Percentiles rank a stretch among this genome's conserved stretches.
phyloP scores from a whole-genome alignment of 2,113 vertebrate species.

The Crotalus viridis region DNA sequence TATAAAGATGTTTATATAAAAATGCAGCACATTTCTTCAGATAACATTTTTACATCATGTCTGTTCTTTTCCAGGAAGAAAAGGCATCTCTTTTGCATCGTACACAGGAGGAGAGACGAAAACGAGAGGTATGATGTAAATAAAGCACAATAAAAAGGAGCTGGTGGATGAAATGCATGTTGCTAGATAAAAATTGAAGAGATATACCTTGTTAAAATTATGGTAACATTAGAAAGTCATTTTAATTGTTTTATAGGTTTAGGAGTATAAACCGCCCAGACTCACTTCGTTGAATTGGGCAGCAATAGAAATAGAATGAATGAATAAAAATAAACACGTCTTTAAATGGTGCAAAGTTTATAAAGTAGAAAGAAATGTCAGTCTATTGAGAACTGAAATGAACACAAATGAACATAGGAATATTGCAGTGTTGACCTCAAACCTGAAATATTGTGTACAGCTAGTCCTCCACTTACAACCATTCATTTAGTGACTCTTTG shows the following conservation, averaged over 20 bases:
- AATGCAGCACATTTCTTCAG: not conserved
- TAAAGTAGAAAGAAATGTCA: not conserved
- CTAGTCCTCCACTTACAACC: not conserved
- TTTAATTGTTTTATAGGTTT: not conserved
- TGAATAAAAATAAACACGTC: not conserved
- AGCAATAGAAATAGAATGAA: not conserved
- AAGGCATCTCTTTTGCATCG: conserved; percentile 96
- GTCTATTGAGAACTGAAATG: conserved; percentile 39
- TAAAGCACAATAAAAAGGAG: not conserved
- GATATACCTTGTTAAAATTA: fast-evolving
- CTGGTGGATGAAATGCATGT: not conserved
- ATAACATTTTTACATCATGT: conserved; percentile 1
- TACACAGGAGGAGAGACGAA: conserved; percentile 95
- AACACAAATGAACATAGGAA: conserved; percentile 5
- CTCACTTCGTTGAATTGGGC: not conserved
- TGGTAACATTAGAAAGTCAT: not conserved
- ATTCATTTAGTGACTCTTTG: not conserved
- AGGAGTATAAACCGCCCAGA: not conserved
- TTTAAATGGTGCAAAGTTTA: not conserved
- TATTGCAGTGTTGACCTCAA: conserved; percentile 45
- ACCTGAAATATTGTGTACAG: conserved; percentile 28
- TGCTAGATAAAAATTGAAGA: not conserved
- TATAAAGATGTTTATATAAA: not conserved
- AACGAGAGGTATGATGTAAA: conserved; percentile 85
- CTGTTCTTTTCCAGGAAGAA: conserved; percentile 81